A percentile compares a stretch with the other conserved stretches of the same genome.
These are phyloP conservation scores for Diarsia rubi DNA, from an alignment of 2,888 invertebrate species.

Conservation along the genomic window DNA sequence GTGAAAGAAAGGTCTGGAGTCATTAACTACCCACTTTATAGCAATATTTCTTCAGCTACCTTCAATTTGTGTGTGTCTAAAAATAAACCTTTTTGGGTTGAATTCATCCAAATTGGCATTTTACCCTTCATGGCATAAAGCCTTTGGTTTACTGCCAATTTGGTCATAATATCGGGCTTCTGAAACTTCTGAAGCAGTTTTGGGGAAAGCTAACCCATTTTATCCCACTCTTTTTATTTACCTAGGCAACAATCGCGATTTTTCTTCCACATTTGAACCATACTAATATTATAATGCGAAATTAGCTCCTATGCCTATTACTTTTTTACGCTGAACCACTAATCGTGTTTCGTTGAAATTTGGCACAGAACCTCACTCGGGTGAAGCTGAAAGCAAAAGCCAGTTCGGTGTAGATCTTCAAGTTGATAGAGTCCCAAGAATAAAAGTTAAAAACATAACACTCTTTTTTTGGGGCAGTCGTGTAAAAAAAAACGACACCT, in stretches of 20 bases:
- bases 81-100: slow-evolving; percentile 28
- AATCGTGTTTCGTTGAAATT: not conserved
- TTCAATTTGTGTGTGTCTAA: slow-evolving; percentile 12
- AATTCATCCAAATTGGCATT: slow-evolving; percentile 47
- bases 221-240: not conserved
- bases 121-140: slow-evolving; percentile 38
- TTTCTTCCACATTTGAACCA: not conserved
- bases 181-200: slow-evolving; percentile 6
- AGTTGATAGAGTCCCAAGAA: not conserved
- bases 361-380: not conserved
- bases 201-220: slow-evolving; percentile 28
- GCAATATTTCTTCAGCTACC: slow-evolving; percentile 7
- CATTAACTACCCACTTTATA: slow-evolving; percentile 15
- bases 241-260: slow-evolving; percentile 2
- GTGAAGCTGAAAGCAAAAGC: not conserved
- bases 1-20: too few relatives aligned
- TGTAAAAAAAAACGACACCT: too few relatives aligned
- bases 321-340: not conserved
- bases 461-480: too few relatives aligned
- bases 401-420: not conserved
- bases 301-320: not conserved
- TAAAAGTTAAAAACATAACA: too few relatives aligned
- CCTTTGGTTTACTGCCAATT: slow-evolving; percentile 50
- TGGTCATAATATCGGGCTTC: slow-evolving; percentile 27
- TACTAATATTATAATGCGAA: not conserved